These are phyloP conservation scores for Ictidomys tridecemlineatus DNA, from an alignment of 2,113 vertebrate species.

Conservation along the genomic window DNA sequence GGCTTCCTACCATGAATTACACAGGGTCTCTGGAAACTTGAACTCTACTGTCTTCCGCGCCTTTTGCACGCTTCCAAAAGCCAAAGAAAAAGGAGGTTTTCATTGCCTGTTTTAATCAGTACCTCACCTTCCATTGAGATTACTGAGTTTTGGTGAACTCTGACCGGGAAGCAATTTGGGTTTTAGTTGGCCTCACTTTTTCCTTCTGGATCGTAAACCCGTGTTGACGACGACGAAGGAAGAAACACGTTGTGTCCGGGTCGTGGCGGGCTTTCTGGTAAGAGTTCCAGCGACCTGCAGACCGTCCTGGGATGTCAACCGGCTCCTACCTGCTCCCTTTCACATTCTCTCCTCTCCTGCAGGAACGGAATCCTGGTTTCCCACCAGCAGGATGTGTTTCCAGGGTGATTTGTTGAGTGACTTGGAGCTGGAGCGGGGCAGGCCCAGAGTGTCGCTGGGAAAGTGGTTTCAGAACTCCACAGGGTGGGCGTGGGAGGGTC, in stretches of 20 bases:
- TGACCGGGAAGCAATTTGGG: background rate
- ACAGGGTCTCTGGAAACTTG: background rate
- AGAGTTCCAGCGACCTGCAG: background rate
- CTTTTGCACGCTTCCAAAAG: background rate
- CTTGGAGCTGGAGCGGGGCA: background rate
- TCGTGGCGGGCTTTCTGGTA: background rate
- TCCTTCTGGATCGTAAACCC: background rate
- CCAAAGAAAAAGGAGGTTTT: background rate
- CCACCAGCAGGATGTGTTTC: constrained; percentile 50
- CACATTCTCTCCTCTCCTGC: background rate
- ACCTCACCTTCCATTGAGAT: background rate
- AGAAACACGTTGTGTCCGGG: background rate
- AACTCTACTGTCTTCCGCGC: background rate
- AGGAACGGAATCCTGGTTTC: constrained; percentile 63
- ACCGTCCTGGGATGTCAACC: background rate
- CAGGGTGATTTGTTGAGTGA: constrained; percentile 66
- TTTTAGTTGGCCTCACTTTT: background rate
- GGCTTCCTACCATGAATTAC: background rate
- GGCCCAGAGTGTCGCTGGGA: background rate
- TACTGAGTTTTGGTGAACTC: background rate
- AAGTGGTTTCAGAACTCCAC: background rate
- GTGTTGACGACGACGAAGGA: fast-evolving
- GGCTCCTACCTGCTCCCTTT: background rate
- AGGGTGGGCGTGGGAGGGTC: background rate
- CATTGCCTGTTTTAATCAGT: background rate